A percentile compares a stretch with the other conserved stretches of the same genome.
These are phyloP conservation scores for Podarcis muralis DNA, from an alignment of 2,113 vertebrate species.

Conservation along the genomic window DNA sequence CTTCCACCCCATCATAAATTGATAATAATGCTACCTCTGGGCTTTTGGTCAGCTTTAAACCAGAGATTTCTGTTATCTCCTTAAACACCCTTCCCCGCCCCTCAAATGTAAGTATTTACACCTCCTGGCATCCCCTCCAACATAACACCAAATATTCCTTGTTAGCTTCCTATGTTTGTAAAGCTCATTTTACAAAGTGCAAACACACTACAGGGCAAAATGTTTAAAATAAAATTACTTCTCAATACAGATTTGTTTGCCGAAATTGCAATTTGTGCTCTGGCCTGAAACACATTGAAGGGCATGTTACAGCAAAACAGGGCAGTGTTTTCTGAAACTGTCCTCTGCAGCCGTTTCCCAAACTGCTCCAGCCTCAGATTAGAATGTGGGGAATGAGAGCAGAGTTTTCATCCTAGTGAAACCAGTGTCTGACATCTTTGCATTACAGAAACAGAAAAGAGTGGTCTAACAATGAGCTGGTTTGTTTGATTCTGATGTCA, in stretches of 20 bases:
- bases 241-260: not conserved
- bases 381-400: not conserved
- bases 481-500: slow-evolving; percentile 28
- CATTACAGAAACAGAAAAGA: not conserved
- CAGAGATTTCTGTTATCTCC: too few species aligned
- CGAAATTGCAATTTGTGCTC: not conserved
- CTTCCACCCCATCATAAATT: too few species aligned
- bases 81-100: too few species aligned
- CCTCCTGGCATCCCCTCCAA: too few species aligned
- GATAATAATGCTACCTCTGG: too few species aligned
- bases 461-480: not conserved
- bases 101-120: too few species aligned
- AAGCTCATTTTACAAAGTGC: not conserved
- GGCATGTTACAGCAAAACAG: not conserved
- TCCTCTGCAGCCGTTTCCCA: not conserved
- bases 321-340: not conserved
- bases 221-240: not conserved
- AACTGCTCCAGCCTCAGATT: slow-evolving; percentile 2
- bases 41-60: too few species aligned
- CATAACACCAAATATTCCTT: too few species aligned
- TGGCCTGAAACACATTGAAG: not conserved
- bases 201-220: not conserved
- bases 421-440: not conserved
- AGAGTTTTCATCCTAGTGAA: not conserved
- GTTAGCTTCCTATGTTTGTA: not conserved